Evolutionary conservation across 2,888 invertebrate genomes (phyloP).

Genomic region (Abrostola tripartita): DNA sequence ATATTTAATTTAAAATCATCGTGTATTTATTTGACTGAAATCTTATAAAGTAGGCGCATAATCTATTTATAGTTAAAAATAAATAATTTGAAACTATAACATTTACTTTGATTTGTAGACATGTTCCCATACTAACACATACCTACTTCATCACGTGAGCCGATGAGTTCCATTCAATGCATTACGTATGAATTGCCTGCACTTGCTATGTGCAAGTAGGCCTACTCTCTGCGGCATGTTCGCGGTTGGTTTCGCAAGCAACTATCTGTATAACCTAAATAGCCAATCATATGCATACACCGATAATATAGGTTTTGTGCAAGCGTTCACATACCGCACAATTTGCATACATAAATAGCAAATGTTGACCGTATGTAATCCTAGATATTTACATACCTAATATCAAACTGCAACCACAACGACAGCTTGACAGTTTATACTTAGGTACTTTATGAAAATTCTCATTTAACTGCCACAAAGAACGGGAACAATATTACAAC

Average conservation of each 20-base stretch:
- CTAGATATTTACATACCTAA: background rate
- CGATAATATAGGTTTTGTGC: slow-evolving; percentile 26
- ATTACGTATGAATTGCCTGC: slow-evolving; percentile 18
- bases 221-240: slow-evolving; percentile 27
- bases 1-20: slow-evolving; percentile 85
- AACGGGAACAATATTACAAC: too few species aligned
- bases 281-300: slow-evolving; percentile 24
- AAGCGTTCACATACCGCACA: slow-evolving; percentile 27
- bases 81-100: slow-evolving; percentile 76
- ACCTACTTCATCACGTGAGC: slow-evolving; percentile 14
- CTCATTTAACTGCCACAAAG: too few species aligned
- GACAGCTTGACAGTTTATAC: too few species aligned
- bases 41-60: slow-evolving; percentile 82
- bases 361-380: slow-evolving; percentile 12
- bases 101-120: slow-evolving; percentile 69
- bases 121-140: slow-evolving; percentile 39
- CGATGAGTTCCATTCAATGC: slow-evolving; percentile 6
- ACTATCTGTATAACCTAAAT: slow-evolving; percentile 34
- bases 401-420: background rate
- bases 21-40: slow-evolving; percentile 89
- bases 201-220: slow-evolving; percentile 39
- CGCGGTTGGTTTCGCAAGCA: slow-evolving; percentile 24
- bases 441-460: too few species aligned
- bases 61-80: slow-evolving; percentile 79
- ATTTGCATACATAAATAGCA: slow-evolving; percentile 29